Evolutionary conservation across 2,797 vertebrate genomes (phyloP).

Genomic region (Denticeps clupeoides): DNA sequence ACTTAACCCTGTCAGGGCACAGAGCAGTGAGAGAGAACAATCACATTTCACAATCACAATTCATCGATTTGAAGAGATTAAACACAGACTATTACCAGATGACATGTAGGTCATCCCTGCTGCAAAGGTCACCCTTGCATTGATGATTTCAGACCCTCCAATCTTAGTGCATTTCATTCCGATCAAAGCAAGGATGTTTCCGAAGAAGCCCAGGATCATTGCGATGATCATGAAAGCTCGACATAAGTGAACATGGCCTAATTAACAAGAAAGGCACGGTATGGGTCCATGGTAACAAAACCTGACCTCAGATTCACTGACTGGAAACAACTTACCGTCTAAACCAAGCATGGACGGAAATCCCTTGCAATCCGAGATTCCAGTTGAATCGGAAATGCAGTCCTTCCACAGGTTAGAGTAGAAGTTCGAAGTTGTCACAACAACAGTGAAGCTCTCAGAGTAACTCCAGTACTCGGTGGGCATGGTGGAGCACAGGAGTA

Average conservation of each 20-base stretch:
- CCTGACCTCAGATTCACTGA: neutral
- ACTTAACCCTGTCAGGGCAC: constrained; percentile 50
- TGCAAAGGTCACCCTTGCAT: constrained; percentile 59
- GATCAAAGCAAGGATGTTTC: constrained; percentile 55
- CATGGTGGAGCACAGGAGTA: constrained; percentile 61
- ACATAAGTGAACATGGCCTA: constrained; percentile 67
- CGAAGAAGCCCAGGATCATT: constrained; percentile 60
- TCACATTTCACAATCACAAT: neutral
- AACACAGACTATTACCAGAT: constrained; percentile 41
- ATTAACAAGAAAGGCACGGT: constrained; percentile 9
- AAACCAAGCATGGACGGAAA: constrained; percentile 58
- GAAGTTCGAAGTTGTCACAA: constrained; percentile 51
- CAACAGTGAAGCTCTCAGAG: constrained; percentile 49
- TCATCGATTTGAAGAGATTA: neutral
- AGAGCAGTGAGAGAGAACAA: neutral
- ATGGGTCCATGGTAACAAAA: neutral
- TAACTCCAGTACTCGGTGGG: constrained; percentile 60
- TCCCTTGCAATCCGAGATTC: constrained; percentile 58
- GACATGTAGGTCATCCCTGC: constrained; percentile 61
- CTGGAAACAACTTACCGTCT: constrained; percentile 59
- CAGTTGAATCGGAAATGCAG: constrained; percentile 60
- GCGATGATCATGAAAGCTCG: constrained; percentile 61
- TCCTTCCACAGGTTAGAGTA: constrained; percentile 68
- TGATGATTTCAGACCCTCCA: constrained; percentile 56
- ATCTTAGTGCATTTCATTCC: constrained; percentile 74